These are phyloP conservation scores for Craseonycteris thonglongyai DNA, from an alignment of 2,113 vertebrate species.

Conservation along the genomic window DNA sequence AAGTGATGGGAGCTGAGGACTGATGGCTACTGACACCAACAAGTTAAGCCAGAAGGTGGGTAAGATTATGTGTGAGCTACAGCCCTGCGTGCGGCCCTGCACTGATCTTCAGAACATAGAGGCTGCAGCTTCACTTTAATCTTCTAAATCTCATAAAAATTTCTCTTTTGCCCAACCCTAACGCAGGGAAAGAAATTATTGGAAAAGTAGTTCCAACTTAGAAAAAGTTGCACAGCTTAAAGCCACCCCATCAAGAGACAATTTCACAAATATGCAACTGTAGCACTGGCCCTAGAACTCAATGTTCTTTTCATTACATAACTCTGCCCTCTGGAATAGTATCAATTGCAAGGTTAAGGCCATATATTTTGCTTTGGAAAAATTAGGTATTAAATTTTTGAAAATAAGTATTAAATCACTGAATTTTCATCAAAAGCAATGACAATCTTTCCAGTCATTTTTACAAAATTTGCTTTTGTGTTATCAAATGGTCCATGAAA, in stretches of 20 bases:
- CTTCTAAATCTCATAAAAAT: neutral
- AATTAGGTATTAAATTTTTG: slow-evolving; percentile 13
- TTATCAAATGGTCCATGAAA: neutral
- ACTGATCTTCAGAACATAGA: neutral
- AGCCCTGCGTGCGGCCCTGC: neutral
- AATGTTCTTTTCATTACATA: slow-evolving; percentile 20
- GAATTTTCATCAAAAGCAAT: neutral
- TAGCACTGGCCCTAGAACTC: neutral
- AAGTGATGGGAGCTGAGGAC: neutral
- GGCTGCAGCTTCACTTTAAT: neutral
- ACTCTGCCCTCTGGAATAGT: neutral
- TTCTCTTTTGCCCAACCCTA: neutral
- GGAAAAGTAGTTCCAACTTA: neutral
- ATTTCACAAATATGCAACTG: neutral
- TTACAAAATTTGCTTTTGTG: neutral
- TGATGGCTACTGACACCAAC: neutral
- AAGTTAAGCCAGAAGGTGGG: neutral
- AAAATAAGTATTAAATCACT: slow-evolving; percentile 2
- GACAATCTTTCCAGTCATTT: neutral
- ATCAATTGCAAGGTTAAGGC: neutral
- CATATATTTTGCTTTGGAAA: neutral
- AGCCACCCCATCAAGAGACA: neutral
- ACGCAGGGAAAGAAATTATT: neutral
- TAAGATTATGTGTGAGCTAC: neutral
- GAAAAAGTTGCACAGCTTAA: neutral